Evolutionary conservation across 2,113 vertebrate genomes (phyloP).

Genomic region (Otocyon megalotis): DNA sequence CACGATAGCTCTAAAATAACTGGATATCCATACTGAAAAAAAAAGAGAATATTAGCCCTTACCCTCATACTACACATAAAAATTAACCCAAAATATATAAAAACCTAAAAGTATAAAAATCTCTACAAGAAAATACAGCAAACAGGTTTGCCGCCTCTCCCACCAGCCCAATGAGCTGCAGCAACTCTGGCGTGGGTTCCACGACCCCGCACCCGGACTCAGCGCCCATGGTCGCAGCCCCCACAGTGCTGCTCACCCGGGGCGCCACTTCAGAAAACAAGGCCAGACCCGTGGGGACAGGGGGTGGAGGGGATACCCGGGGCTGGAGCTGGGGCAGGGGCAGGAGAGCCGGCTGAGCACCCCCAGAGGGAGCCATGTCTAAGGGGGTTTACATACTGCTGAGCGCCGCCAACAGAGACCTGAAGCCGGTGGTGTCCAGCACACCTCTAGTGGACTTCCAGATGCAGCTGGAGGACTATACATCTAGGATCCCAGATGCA

Average conservation of each 20-base stretch:
- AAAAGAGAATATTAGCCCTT: not conserved
- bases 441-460: slow-evolving; percentile 97
- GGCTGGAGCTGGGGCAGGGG: slow-evolving; percentile 62
- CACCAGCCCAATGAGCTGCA: slow-evolving; percentile 82
- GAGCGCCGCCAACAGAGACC: slow-evolving; percentile 94
- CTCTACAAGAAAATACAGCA: not conserved
- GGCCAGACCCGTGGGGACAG: slow-evolving; percentile 77
- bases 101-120: not conserved
- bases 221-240: slow-evolving; percentile 64
- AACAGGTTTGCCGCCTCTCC: slow-evolving; percentile 74
- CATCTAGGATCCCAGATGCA: slow-evolving; percentile 99
- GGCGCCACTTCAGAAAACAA: slow-evolving; percentile 77
- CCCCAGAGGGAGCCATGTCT: slow-evolving; percentile 91
- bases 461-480: slow-evolving; percentile 99
- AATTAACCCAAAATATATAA: not conserved
- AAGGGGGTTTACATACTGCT: slow-evolving; percentile 95
- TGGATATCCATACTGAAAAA: not conserved
- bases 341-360: slow-evolving; percentile 77
- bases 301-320: slow-evolving; percentile 60
- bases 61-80: not conserved
- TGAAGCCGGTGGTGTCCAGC: slow-evolving; percentile 93
- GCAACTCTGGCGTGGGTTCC: slow-evolving; percentile 77
- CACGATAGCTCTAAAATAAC: not conserved
- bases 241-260: slow-evolving; percentile 51
- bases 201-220: slow-evolving; percentile 76